Conservation (phyloP, 2,797 vertebrate species). For the Micropoecilia bifurca region DNA sequence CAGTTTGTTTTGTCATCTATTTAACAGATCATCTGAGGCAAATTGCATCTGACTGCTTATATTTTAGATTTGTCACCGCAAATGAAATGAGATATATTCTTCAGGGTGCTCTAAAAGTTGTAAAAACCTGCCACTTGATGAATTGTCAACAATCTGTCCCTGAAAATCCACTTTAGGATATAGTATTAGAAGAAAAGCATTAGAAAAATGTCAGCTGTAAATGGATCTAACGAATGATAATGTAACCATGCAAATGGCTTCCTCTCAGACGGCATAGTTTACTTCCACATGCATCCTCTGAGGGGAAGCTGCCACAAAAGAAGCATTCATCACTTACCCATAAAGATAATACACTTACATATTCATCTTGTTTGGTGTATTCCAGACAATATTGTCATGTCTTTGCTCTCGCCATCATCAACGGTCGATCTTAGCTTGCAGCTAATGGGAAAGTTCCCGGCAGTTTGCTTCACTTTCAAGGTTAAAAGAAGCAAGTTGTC, state of each 20-base stretch:
- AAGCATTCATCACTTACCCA: not conserved
- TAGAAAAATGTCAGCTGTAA: not conserved
- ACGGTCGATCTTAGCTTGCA: not conserved
- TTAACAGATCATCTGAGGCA: not conserved
- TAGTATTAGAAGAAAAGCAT: not conserved
- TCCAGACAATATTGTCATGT: not conserved
- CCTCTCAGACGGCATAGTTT: not conserved
- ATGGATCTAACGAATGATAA: not conserved
- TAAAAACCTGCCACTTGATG: not conserved
- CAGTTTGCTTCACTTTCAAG: conserved; percentile 13
- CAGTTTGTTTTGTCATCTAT: conserved; percentile 8
- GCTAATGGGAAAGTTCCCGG: not conserved
- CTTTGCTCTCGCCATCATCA: not conserved
- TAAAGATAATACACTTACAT: not conserved
- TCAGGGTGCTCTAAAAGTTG: not conserved
- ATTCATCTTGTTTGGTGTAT: not conserved
- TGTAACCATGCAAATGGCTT: not conserved
- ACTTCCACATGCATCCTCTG: not conserved
- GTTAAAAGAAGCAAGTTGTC: conserved; percentile 19
- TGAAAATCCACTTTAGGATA: not conserved
- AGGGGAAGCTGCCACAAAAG: not conserved
- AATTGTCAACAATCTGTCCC: not conserved
- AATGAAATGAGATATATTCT: not conserved
- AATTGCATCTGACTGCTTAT: not conserved
- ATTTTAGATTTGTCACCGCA: not conserved